These are phyloP conservation scores for Cyclopterus lumpus DNA, from an alignment of 2,797 vertebrate species.

Conservation along the genomic window DNA sequence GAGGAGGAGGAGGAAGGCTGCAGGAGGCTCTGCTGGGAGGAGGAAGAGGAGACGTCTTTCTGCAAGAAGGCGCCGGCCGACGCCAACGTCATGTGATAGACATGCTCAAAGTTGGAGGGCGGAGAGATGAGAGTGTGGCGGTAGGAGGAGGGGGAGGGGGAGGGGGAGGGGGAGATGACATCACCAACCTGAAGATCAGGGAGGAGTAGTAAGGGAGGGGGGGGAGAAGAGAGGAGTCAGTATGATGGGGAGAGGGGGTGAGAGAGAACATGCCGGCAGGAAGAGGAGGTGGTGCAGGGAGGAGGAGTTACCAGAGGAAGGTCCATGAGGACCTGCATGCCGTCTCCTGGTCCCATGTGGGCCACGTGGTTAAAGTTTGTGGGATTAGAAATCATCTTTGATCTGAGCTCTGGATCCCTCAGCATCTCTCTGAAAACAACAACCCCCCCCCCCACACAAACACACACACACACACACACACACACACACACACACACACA, in stretches of 20 bases:
- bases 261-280: constrained; percentile 62
- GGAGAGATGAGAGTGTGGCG: constrained; percentile 89
- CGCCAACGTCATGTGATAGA: constrained; percentile 88
- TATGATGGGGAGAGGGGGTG: constrained; percentile 63
- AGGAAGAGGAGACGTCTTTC: constrained; percentile 88
- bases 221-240: constrained; percentile 73
- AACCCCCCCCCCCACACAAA: no score
- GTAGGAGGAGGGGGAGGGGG: constrained; percentile 84
- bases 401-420: constrained; percentile 92
- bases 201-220: constrained; percentile 10
- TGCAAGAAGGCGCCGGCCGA: constrained; percentile 89
- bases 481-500: not conserved
- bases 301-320: constrained; percentile 91
- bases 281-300: constrained; percentile 65
- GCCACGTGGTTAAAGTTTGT: constrained; percentile 99
- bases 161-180: constrained; percentile 79
- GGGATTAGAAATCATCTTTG: constrained; percentile 97
- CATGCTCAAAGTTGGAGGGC: constrained; percentile 90
- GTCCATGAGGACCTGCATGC: constrained; percentile 99
- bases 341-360: constrained; percentile 98
- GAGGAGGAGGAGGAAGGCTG: constrained; percentile 77
- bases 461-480: not conserved
- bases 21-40: constrained; percentile 85
- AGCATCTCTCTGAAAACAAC: constrained; percentile 92
- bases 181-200: constrained; percentile 80